Percentiles rank a stretch among this genome's conserved stretches.
Conservation (phyloP, 2,888 invertebrate genomes). For the Pelosia muscerda region DNA sequence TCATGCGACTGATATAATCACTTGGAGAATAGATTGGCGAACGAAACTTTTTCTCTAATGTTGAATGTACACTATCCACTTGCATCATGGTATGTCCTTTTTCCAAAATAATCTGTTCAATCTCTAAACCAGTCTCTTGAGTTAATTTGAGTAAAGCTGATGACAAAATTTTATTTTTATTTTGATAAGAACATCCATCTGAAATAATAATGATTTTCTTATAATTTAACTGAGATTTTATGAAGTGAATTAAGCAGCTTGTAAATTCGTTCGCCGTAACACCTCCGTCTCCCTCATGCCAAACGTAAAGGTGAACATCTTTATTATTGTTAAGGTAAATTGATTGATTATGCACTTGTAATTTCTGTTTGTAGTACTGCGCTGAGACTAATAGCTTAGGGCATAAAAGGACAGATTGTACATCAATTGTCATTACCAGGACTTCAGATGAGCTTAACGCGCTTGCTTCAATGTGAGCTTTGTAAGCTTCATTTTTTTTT, state of each 20-base stretch:
- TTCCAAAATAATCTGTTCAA: slow-evolving; percentile 26
- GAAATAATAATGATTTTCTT: slow-evolving; percentile 24
- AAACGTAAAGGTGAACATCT: slow-evolving; percentile 19
- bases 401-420: too few species aligned
- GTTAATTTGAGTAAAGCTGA: slow-evolving; percentile 10
- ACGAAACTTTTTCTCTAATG: slow-evolving; percentile 20
- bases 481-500: too few species aligned
- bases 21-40: slow-evolving; percentile 11
- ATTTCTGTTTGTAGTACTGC: too few species aligned
- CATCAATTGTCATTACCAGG: too few species aligned
- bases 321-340: slow-evolving; percentile 17
- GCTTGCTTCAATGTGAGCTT: too few species aligned
- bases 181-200: slow-evolving; percentile 29
- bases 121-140: slow-evolving; percentile 5
- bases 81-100: slow-evolving; percentile 31
- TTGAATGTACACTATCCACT: slow-evolving; percentile 20
- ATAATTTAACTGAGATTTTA: slow-evolving; percentile 1
- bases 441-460: too few species aligned
- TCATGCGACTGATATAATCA: too few species aligned
- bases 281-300: slow-evolving; percentile 24
- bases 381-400: too few species aligned
- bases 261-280: slow-evolving; percentile 26
- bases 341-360: neutral
- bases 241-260: slow-evolving; percentile 5
- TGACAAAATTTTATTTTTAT: slow-evolving; percentile 19